A percentile compares a stretch with the other conserved stretches of the same genome.
phyloP scores from a whole-genome alignment of 2,113 vertebrate genomes.

The Elaphurus davidianus region DNA sequence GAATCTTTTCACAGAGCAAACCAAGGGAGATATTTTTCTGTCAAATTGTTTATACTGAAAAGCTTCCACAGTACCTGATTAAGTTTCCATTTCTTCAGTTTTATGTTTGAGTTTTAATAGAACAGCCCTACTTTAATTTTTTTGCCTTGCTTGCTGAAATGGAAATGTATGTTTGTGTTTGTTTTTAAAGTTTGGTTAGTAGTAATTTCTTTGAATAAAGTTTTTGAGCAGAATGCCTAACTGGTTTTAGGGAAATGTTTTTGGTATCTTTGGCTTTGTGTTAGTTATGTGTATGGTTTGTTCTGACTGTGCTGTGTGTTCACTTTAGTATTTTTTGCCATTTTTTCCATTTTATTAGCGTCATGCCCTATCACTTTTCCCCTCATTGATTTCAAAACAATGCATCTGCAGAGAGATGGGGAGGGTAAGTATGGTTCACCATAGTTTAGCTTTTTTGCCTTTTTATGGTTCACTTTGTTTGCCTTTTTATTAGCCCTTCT shows the following conservation, averaged over 20 bases:
- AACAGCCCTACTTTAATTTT: constrained; percentile 28
- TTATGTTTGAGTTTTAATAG: constrained; percentile 56
- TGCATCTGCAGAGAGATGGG: constrained; percentile 98
- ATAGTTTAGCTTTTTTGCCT: constrained; percentile 82
- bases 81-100: constrained; percentile 45
- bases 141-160: constrained; percentile 59
- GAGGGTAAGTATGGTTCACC: constrained; percentile 92
- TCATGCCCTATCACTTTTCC: constrained; percentile 94
- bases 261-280: constrained; percentile 84
- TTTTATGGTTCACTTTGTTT: constrained; percentile 81
- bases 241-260: constrained; percentile 73
- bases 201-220: constrained; percentile 74
- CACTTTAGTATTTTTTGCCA: constrained; percentile 91
- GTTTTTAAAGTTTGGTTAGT: constrained; percentile 62
- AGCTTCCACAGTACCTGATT: background rate
- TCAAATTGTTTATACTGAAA: constrained; percentile 47
- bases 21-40: background rate
- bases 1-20: constrained; percentile 18
- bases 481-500: constrained; percentile 84
- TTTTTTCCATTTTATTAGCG: constrained; percentile 91
- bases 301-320: constrained; percentile 88
- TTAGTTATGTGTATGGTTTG: constrained; percentile 87
- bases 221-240: constrained; percentile 71
- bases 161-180: constrained; percentile 73
- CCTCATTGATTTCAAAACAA: constrained; percentile 99